Evolutionary conservation across 92 coral and sea anemone genomes (phyloP).

Genomic region (Palythoa caribaeorum): DNA sequence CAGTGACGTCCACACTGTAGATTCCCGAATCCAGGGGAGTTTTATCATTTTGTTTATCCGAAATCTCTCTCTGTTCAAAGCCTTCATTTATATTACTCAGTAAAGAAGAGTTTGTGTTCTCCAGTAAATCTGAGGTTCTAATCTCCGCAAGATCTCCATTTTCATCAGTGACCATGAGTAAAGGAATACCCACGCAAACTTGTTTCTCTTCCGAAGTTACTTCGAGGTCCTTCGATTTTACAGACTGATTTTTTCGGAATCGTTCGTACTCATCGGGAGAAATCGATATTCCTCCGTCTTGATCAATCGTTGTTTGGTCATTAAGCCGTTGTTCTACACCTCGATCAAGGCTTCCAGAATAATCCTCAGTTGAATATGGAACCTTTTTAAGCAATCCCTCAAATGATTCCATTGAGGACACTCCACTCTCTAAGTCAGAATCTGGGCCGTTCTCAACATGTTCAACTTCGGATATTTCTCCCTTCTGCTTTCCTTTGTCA

Average conservation of each 20-base stretch:
- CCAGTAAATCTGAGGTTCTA: not conserved
- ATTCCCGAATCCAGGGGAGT: slow-evolving; percentile 52
- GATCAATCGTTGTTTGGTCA: slow-evolving; percentile 17
- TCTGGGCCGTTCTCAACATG: slow-evolving; percentile 51
- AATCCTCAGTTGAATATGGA: slow-evolving; percentile 49
- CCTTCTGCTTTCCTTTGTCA: not conserved
- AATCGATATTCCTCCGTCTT: slow-evolving; percentile 64
- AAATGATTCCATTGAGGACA: slow-evolving; percentile 92
- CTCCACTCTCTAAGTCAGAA: slow-evolving; percentile 90
- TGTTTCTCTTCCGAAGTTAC: slow-evolving; percentile 27
- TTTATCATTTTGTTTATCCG: slow-evolving; percentile 31
- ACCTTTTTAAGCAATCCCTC: slow-evolving; percentile 73
- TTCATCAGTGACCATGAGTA: slow-evolving; percentile 82
- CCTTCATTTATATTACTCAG: not conserved
- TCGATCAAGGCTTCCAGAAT: slow-evolving; percentile 26
- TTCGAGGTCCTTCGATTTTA: slow-evolving; percentile 25
- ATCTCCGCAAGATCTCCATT: slow-evolving; percentile 70
- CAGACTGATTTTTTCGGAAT: slow-evolving; percentile 46
- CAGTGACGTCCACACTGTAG: slow-evolving; percentile 34
- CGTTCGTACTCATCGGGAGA: slow-evolving; percentile 78
- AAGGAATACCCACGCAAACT: slow-evolving; percentile 56
- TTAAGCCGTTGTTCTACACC: slow-evolving; percentile 38
- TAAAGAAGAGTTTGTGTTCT: not conserved
- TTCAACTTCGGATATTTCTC: slow-evolving; percentile 21
- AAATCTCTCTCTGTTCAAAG: slow-evolving; percentile 22